Conservation (phyloP, 2,113 vertebrate genomes). For the Garra rufa region DNA sequence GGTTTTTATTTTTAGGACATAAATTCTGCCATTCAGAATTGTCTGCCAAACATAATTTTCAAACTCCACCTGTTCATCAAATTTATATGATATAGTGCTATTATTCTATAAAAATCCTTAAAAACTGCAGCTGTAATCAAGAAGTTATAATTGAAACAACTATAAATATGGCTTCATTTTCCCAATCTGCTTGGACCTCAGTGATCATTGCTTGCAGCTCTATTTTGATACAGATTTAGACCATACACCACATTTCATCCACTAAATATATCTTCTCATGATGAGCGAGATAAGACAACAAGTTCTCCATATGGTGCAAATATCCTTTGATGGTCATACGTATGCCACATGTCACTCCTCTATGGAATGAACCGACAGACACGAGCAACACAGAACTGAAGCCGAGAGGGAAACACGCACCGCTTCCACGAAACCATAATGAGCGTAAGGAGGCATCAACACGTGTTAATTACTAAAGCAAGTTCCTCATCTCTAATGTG, state of each 20-base stretch:
- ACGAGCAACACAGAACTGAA: not conserved
- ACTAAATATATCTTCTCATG: slow-evolving; percentile 19
- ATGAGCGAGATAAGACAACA: slow-evolving; percentile 45
- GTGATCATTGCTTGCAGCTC: not conserved
- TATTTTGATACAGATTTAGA: slow-evolving; percentile 29
- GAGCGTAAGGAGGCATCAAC: slow-evolving; percentile 5
- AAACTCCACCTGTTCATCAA: not conserved
- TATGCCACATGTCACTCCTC: slow-evolving; percentile 55
- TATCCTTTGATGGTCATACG: slow-evolving; percentile 58
- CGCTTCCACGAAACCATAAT: not conserved
- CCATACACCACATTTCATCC: slow-evolving; percentile 29
- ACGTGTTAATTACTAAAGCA: slow-evolving; percentile 9
- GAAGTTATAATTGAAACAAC: slow-evolving; percentile 3
- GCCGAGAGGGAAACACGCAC: not conserved
- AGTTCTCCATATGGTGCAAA: slow-evolving; percentile 55
- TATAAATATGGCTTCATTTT: not conserved
- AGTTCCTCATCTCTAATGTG: slow-evolving; percentile 18
- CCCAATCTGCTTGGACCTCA: not conserved
- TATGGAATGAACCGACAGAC: slow-evolving; percentile 31
- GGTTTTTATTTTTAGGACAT: not conserved
- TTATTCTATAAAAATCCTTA: not conserved
- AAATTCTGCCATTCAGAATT: not conserved
- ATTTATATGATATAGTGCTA: not conserved
- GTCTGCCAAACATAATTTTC: not conserved
- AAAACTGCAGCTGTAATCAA: not conserved